These are phyloP conservation scores for Pachypanchax playfairii DNA, from an alignment of 2,113 vertebrate species.

Conservation along the genomic window DNA sequence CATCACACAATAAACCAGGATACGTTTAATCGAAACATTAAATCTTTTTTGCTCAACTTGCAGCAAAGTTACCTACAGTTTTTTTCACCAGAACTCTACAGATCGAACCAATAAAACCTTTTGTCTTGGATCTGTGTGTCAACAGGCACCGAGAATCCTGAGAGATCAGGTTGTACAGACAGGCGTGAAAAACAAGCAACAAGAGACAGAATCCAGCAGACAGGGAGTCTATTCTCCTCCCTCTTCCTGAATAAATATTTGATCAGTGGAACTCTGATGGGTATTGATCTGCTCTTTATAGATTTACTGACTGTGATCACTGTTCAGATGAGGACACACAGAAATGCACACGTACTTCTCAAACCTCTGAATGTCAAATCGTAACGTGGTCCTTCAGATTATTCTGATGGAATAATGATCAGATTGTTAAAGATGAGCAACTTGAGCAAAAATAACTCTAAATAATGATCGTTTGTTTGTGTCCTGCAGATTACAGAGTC, in stretches of 20 bases:
- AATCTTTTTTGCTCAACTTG: too few relatives aligned
- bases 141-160: slow-evolving; percentile 8
- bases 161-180: slow-evolving; percentile 9
- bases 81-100: background rate
- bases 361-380: slow-evolving; percentile 45
- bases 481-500: slow-evolving; percentile 30
- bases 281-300: slow-evolving; percentile 78
- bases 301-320: slow-evolving; percentile 66
- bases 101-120: background rate
- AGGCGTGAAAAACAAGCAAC: slow-evolving; percentile 14
- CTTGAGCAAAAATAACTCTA: background rate
- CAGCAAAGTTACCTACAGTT: too few relatives aligned
- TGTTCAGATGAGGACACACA: slow-evolving; percentile 45
- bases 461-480: slow-evolving; percentile 26
- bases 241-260: slow-evolving; percentile 88
- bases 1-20: too few relatives aligned
- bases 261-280: slow-evolving; percentile 81
- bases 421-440: background rate
- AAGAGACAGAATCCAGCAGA: slow-evolving; percentile 22
- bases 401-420: slow-evolving; percentile 33
- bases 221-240: slow-evolving; percentile 49
- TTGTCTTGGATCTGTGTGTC: slow-evolving; percentile 17
- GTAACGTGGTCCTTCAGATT: slow-evolving; percentile 39
- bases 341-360: slow-evolving; percentile 31
- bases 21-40: too few relatives aligned